phyloP scores from a whole-genome alignment of 2,888 invertebrate species.

The Slavum lentiscoides region DNA sequence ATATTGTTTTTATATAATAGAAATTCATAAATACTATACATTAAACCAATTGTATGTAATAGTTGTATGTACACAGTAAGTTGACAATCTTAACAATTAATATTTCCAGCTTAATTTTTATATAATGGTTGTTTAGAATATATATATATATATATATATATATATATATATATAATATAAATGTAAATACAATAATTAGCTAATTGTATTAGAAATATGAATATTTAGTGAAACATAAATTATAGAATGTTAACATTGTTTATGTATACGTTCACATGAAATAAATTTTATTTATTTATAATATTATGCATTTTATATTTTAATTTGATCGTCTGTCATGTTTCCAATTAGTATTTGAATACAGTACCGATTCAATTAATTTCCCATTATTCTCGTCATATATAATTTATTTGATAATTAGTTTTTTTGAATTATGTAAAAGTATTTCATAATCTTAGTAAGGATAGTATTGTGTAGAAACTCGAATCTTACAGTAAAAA shows the following conservation, averaged over 20 bases:
- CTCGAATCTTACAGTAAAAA: background rate
- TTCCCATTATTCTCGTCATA: background rate
- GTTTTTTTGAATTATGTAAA: background rate
- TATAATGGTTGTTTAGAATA: background rate
- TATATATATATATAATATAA: background rate
- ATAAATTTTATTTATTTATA: conserved; percentile 43
- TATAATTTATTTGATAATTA: background rate
- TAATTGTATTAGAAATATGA: conserved; percentile 3
- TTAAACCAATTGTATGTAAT: conserved; percentile 22
- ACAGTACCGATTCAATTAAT: background rate
- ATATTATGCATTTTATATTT: conserved; percentile 9
- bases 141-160: background rate
- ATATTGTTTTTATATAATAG: conserved; percentile 19
- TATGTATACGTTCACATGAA: conserved; percentile 24
- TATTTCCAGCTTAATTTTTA: conserved; percentile 13
- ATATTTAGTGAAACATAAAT: conserved; percentile 16
- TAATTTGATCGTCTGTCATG: background rate
- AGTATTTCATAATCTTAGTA: background rate
- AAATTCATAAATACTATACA: background rate
- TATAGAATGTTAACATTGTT: conserved; percentile 31
- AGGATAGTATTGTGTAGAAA: background rate
- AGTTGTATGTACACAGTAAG: conserved; percentile 12
- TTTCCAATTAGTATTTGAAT: background rate
- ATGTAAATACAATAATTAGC: conserved; percentile 7
- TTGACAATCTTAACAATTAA: conserved; percentile 34